Evolutionary conservation across 1,140 invertebrate species (phyloP), one percentile per base, ranked within the genome.

Genomic region (Drosophila tristis): DNA sequence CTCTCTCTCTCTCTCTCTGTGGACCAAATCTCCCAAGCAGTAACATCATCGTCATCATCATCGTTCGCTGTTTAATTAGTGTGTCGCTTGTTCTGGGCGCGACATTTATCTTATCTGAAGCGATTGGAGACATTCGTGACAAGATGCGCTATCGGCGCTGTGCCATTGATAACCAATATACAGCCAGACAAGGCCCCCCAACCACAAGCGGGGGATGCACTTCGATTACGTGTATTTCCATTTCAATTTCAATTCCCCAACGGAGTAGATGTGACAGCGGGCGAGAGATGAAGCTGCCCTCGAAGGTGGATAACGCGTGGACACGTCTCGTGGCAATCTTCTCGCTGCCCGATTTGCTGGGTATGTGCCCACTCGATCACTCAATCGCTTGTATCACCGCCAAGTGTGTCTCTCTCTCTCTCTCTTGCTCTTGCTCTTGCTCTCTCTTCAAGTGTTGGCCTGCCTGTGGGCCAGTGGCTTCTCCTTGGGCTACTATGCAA

Each of bases 401-500:
- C 20, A 11, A 13, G 9, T 58, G 5, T 42, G 5, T 49, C 7
- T 13, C 2, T 13, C 5, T 58, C 5, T 15, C 23, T 3, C 5
- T 42, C 5, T 23, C 2, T n/a, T n/a, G n/a, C n/a, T n/a, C n/a
- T n/a, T n/a, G n/a, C n/a, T n/a, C n/a, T n/a, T 5, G 31, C 6
- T 9, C 15, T 31, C 11, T 8, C 25, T 15, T 13, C 13, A 13
- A 91, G 89, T 72, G 9, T 49, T 90, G 13, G 59, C 66, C 43
- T 91, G 90, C 35, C 54, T 91, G 16, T 90, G 81, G 74, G 67
- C 53, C 42, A 82, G 80, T 60, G 90, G 90, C 0, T 60, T 90
- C 25, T 85, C 78, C n/a, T 47, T 82, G 51, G 90, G 90, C 8
- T 91, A 91, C 39, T 91, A 91, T 26, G 55, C 74, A 9, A 91